These are phyloP conservation scores for Gymnocypris eckloni DNA, from an alignment of 2,797 vertebrate genomes.

Conservation along the genomic window DNA sequence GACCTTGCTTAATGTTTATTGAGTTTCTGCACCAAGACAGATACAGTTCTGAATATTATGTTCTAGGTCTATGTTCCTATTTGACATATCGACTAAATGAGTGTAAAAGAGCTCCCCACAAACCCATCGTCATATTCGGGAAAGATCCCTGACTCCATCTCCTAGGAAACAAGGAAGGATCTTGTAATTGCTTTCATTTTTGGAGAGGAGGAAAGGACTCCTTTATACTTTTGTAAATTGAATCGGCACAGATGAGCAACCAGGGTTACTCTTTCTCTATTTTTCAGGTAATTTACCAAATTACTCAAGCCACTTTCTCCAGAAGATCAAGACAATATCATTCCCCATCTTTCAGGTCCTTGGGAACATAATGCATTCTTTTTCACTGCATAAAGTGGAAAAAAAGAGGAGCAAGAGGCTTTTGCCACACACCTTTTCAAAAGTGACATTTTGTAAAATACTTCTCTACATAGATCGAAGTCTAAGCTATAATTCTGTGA, in stretches of 20 bases:
- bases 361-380: conserved; percentile 51
- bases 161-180: conserved; percentile 57
- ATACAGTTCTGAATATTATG: background rate
- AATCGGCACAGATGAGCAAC: conserved; percentile 59
- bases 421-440: conserved; percentile 24
- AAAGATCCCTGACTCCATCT: conserved; percentile 54
- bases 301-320: conserved; percentile 59
- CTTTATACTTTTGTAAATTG: conserved; percentile 60
- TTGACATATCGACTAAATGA: conserved; percentile 12
- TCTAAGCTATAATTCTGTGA: conserved; percentile 25
- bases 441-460: conserved; percentile 30
- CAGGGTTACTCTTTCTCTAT: conserved; percentile 54
- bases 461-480: conserved; percentile 23
- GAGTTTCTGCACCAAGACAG: background rate
- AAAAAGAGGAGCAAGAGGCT: conserved; percentile 53
- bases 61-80: background rate
- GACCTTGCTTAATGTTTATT: background rate
- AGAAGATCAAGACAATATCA: conserved; percentile 59
- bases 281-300: conserved; percentile 63
- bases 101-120: conserved; percentile 5
- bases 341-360: conserved; percentile 49
- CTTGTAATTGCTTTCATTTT: conserved; percentile 65
- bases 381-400: conserved; percentile 45
- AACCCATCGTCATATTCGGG: conserved; percentile 28
- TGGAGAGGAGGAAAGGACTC: conserved; percentile 46